These are phyloP conservation scores for Cryptophagus acutangulus DNA, from an alignment of 2,888 invertebrate genomes.

Conservation along the genomic window DNA sequence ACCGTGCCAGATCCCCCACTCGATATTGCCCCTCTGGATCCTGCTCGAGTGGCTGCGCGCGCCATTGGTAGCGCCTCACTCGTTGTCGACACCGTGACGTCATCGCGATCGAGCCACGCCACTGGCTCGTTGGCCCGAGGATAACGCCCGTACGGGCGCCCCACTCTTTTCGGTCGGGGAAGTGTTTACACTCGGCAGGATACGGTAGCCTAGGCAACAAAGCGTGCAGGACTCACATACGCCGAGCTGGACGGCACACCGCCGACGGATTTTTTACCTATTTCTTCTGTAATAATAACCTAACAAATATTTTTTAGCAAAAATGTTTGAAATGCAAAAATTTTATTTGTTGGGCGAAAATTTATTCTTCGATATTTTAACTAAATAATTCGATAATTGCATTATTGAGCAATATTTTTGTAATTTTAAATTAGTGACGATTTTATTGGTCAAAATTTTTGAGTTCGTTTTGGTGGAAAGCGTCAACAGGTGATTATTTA, in stretches of 20 bases:
- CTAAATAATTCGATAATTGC: too few relatives aligned
- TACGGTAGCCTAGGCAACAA: constrained; percentile 50
- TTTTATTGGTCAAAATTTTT: too few relatives aligned
- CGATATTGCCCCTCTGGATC: constrained; percentile 36
- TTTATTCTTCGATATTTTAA: too few relatives aligned
- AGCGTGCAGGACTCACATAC: constrained; percentile 43
- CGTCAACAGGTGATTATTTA: constrained; percentile 1
- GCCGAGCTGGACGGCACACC: constrained; percentile 26
- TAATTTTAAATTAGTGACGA: too few relatives aligned
- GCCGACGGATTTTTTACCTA: constrained; percentile 12
- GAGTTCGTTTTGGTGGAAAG: too few relatives aligned
- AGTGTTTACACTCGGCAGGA: constrained; percentile 48
- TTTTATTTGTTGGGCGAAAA: too few relatives aligned
- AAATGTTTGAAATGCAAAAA: constrained; percentile 3
- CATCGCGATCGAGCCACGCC: constrained; percentile 32
- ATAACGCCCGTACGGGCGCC: constrained; percentile 32
- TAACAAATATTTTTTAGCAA: background rate
- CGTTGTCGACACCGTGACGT: constrained; percentile 40
- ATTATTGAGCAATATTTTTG: too few relatives aligned
- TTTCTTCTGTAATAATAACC: background rate
- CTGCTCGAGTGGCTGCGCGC: constrained; percentile 41
- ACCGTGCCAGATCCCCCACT: constrained; percentile 46
- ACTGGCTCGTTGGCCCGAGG: constrained; percentile 37
- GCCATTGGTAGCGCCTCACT: constrained; percentile 45
- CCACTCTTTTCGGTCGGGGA: constrained; percentile 47